These are phyloP conservation scores for Linyphia triangularis DNA, from an alignment of 2,888 invertebrate genomes.

Conservation along the genomic window DNA sequence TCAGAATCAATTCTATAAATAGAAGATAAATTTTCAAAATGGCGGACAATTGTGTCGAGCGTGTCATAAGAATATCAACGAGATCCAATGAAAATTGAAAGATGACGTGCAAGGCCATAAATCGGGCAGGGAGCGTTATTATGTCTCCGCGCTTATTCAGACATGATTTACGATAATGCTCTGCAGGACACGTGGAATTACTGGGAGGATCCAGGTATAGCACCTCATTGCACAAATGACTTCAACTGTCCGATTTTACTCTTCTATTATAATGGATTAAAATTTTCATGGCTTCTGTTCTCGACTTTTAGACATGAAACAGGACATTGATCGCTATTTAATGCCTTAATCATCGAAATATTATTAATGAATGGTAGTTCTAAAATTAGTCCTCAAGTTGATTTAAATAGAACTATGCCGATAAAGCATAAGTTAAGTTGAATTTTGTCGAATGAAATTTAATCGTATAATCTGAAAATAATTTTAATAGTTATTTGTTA, in stretches of 20 bases:
- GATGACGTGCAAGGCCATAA: slow-evolving; percentile 14
- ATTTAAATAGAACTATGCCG: no score
- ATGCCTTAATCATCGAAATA: neutral
- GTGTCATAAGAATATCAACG: neutral
- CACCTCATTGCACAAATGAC: neutral
- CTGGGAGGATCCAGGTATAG: neutral
- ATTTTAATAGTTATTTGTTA: no score
- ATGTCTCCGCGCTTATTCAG: slow-evolving; percentile 25
- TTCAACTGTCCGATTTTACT: slow-evolving; percentile 10
- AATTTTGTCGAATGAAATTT: no score
- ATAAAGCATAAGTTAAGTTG: no score
- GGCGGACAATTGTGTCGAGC: neutral
- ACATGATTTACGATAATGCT: slow-evolving; percentile 48
- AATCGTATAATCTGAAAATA: no score
- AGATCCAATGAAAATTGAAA: slow-evolving; percentile 31
- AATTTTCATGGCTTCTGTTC: neutral
- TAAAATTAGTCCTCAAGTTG: no score
- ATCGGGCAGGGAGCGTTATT: slow-evolving; percentile 30
- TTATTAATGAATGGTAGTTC: neutral
- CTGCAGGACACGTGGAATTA: slow-evolving; percentile 36
- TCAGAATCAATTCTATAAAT: no score
- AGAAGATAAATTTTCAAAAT: no score
- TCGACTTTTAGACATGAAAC: neutral
- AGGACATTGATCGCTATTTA: slow-evolving; percentile 7
- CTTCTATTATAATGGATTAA: neutral